Percentiles rank a stretch among this genome's conserved stretches.
Conservation (phyloP, 1,140 invertebrate genomes). For the Akabosia matsudoensis region DNA sequence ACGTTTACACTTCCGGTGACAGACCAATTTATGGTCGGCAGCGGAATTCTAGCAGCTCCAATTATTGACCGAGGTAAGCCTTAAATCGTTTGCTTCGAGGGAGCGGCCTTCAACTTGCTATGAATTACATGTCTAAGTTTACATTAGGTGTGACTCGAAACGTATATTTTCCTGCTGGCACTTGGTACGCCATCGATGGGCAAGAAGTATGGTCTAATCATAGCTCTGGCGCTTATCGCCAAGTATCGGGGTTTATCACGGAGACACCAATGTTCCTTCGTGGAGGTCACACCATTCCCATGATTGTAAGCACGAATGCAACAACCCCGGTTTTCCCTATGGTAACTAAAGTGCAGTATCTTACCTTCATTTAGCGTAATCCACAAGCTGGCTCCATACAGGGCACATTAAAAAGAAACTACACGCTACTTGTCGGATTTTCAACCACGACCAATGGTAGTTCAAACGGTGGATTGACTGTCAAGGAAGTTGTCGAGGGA, state of each 20-base stretch:
- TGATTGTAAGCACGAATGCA: constrained; percentile 21
- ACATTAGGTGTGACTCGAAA: not conserved
- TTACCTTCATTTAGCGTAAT: too few relatives aligned
- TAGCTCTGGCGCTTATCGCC: not conserved
- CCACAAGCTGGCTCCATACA: not conserved
- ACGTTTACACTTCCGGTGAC: not conserved
- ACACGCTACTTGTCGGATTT: constrained; percentile 24
- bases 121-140: not conserved
- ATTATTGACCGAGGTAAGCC: constrained; percentile 34
- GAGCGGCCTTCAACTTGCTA: not conserved
- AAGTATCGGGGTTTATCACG: not conserved
- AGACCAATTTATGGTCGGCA: constrained; percentile 42
- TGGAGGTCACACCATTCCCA: constrained; percentile 31
- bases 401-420: constrained; percentile 7
- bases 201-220: constrained; percentile 14
- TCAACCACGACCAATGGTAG: not conserved
- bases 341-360: too few relatives aligned
- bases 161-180: constrained; percentile 35
- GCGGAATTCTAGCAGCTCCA: constrained; percentile 33
- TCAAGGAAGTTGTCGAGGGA: too few relatives aligned
- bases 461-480: not conserved
- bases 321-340: too few relatives aligned
- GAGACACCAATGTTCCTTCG: constrained; percentile 33
- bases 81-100: too few relatives aligned
- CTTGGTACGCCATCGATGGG: constrained; percentile 33